These are phyloP conservation scores for Lamellibrachia luymesi DNA, from an alignment of 1,140 invertebrate species.

Conservation along the genomic window DNA sequence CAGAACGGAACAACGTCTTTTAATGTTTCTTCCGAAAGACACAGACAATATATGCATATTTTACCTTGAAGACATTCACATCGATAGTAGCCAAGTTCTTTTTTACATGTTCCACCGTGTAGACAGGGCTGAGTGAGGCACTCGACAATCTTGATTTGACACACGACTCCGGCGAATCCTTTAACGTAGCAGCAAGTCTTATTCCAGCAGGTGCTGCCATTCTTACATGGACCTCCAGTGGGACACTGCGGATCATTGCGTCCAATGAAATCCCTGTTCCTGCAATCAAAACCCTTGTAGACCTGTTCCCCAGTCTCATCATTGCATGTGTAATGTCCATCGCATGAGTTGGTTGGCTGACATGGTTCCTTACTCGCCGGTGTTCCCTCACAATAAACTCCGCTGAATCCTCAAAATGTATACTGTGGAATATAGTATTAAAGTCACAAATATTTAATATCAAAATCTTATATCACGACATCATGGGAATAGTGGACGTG, in stretches of 20 bases:
- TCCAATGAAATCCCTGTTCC: background rate
- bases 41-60: background rate
- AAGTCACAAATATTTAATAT: too few species aligned
- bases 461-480: too few species aligned
- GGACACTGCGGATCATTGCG: background rate
- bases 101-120: background rate
- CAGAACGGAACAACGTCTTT: too few species aligned
- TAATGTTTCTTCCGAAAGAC: too few species aligned
- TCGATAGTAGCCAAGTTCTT: background rate
- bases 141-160: background rate
- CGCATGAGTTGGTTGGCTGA: background rate
- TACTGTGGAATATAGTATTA: too few species aligned
- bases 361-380: background rate
- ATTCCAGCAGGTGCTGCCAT: background rate
- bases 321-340: conserved; percentile 5
- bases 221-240: background rate
- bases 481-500: too few species aligned
- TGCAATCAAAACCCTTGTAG: background rate
- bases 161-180: background rate
- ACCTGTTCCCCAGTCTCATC: background rate
- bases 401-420: too few species aligned
- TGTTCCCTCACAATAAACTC: too few species aligned
- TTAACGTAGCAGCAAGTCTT: background rate
- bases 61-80: background rate
- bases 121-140: background rate